Conservation (phyloP, 2,797 vertebrate genomes). For the Vireo griseus region DNA sequence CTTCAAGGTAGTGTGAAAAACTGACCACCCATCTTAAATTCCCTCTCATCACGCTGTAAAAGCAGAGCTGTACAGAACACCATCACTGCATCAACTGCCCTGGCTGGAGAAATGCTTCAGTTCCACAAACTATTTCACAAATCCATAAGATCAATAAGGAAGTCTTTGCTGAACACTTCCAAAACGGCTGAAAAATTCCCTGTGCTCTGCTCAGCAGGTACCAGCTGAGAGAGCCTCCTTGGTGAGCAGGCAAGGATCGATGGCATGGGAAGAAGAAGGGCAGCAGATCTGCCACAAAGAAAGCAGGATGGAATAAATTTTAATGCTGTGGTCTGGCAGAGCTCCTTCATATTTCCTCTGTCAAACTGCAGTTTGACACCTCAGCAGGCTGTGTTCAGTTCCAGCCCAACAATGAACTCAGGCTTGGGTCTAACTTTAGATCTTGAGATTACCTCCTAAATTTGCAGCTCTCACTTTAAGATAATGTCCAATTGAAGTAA, state of each 20-base stretch:
- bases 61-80: background rate
- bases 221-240: too few species aligned
- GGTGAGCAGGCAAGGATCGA: background rate
- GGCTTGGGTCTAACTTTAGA: background rate
- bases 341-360: background rate
- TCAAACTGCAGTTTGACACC: background rate
- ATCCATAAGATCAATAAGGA: rapidly evolving
- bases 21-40: background rate
- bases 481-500: background rate
- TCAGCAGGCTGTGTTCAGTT: background rate
- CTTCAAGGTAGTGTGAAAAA: background rate
- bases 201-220: background rate
- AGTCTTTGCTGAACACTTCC: background rate
- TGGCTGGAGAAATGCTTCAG: background rate
- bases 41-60: background rate
- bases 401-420: background rate
- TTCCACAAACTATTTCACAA: background rate
- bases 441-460: background rate
- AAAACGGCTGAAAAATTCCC: background rate
- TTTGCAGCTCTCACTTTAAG: background rate
- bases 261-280: background rate
- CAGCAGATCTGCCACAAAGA: background rate
- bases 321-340: background rate
- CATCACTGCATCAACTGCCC: too few species aligned
- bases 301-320: background rate